Evolutionary conservation across 1,140 invertebrate species (phyloP).

Genomic region (Drosophila sulfurigaster): DNA sequence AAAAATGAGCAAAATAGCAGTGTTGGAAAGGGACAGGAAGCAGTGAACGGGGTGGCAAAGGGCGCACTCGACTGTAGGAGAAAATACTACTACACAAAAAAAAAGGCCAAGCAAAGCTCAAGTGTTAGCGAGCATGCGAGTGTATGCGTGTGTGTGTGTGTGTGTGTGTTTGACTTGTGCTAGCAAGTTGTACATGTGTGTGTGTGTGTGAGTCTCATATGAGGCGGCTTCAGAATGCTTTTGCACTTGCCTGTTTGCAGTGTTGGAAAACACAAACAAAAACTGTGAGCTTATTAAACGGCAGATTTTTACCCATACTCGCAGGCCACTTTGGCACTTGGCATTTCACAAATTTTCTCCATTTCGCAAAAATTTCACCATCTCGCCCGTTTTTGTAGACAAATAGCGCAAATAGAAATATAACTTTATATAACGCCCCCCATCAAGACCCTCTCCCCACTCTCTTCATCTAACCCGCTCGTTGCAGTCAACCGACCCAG

Average conservation of each 20-base stretch:
- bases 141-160: slow-evolving; percentile 34
- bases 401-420: slow-evolving; percentile 80
- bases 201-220: slow-evolving; percentile 50
- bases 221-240: slow-evolving; percentile 37
- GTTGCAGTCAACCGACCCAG: not conserved
- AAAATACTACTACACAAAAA: slow-evolving; percentile 3
- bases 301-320: slow-evolving; percentile 35
- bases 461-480: not conserved
- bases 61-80: slow-evolving; percentile 21
- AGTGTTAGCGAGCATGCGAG: slow-evolving; percentile 40
- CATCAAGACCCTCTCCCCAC: not conserved
- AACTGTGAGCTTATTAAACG: slow-evolving; percentile 83
- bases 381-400: slow-evolving; percentile 51
- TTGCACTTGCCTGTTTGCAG: slow-evolving; percentile 65
- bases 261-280: slow-evolving; percentile 82
- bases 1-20: slow-evolving; percentile 73
- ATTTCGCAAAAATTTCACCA: slow-evolving; percentile 4
- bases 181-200: slow-evolving; percentile 25
- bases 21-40: not conserved
- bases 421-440: too few relatives aligned
- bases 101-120: slow-evolving; percentile 63
- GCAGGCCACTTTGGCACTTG: not conserved
- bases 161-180: slow-evolving; percentile 56
- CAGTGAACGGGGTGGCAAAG: not conserved
- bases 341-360: slow-evolving; percentile 14